Evolutionary conservation across 2,113 vertebrate genomes (phyloP).

Genomic region (Ploceus nigricollis): DNA sequence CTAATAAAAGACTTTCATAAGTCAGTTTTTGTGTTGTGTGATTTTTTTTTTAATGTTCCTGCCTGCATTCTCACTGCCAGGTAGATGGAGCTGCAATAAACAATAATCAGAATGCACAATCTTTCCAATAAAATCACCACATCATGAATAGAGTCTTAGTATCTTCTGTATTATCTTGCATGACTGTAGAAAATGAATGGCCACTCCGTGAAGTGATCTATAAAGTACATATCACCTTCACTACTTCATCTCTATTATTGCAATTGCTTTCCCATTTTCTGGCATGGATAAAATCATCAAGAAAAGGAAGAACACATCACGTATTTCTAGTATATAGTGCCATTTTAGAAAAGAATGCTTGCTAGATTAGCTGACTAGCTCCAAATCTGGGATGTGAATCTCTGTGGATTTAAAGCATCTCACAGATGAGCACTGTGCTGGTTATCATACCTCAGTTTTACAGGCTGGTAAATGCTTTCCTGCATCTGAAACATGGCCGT

Average conservation of each 20-base stretch:
- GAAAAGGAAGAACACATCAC: not conserved
- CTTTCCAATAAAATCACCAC: not conserved
- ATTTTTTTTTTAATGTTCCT: not conserved
- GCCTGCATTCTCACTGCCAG: not conserved
- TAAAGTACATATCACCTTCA: not conserved
- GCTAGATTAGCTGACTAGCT: not conserved
- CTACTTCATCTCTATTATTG: not conserved
- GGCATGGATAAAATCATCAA: not conserved
- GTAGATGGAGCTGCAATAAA: not conserved
- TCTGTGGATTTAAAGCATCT: not conserved
- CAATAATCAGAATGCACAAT: not conserved
- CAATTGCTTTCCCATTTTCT: not conserved
- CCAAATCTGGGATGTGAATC: not conserved
- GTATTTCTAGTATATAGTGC: not conserved
- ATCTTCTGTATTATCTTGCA: not conserved
- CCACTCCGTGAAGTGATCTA: not conserved
- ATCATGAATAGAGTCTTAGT: not conserved
- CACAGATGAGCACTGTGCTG: not conserved
- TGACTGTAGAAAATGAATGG: not conserved
- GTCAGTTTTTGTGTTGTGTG: not conserved
- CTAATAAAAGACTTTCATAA: conserved; percentile 31
- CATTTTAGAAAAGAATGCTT: not conserved
- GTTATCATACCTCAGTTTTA: not conserved
- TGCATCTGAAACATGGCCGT: not conserved
- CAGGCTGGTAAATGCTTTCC: not conserved